Base-by-base conservation (phyloP, 2,113 vertebrate species). In the Sisor rabdophorus region DNA sequence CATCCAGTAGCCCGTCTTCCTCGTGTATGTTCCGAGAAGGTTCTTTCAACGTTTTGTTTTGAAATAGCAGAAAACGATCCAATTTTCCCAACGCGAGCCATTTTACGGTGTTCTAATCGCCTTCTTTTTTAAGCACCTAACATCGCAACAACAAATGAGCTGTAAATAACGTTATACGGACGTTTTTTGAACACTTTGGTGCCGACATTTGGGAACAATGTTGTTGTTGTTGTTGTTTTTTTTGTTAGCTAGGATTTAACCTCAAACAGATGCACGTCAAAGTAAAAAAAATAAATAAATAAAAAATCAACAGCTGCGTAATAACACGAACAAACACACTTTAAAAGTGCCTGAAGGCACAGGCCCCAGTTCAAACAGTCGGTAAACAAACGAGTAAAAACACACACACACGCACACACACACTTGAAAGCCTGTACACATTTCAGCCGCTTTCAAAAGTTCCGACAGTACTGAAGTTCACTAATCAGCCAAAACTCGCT, bases 241-340 rank as follows among this genome's bases (percentile, higher is more conserved):
- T 36, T 36, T 36, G 3, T 36, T 36, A 36, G 32, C 32, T 7
- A 36, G 32, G 7, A 16, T 63, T 28, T 64, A 75, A 64, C 24
- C 22, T 16, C 20, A 67, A 76, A 65, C 61, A 76, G 61, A 76
- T n/a, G 74, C 9, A 40, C 16, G 8, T n/a, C 19, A 40, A 53
- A 53, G 28, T 24, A n/a, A 1, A 32, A 3, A 19, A 30, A 55
- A 30, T 30, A 8, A 20, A 32, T 9, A 6, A 1, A 11, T 24
- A 15, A 10, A 48, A 65, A 48, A n/a, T 40, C 20, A 2, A 32
- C n/a, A 4, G 50, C 6, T 28, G 47, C 47, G 36, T 13, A 26
- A 50, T 4, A 47, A 28, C 0, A 59, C 22, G 28, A 22, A n/a
- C 36, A 58, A 30, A 36, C n/a, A 26, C 12, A 7, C 53, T 13